A percentile compares a stretch with the other conserved stretches of the same genome.
Evolutionary conservation across 2,888 invertebrate genomes (phyloP).

Genomic region (Operophtera brumata): DNA sequence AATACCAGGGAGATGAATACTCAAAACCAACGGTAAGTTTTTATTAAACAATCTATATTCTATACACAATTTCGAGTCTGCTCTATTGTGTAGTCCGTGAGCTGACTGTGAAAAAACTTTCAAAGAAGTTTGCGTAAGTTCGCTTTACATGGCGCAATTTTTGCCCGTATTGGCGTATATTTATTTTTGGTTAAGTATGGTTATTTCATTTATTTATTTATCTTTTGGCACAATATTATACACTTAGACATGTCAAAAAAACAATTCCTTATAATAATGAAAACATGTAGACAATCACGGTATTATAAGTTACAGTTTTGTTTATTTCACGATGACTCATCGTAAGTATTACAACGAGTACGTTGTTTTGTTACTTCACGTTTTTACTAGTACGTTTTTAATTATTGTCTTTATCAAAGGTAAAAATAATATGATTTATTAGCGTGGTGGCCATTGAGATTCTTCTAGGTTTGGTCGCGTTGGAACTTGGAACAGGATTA

Average conservation of each 20-base stretch:
- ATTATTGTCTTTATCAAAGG: not conserved
- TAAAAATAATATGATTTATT: not conserved
- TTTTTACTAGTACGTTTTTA: not conserved
- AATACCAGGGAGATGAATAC: conserved; percentile 74
- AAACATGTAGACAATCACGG: too few species aligned
- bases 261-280: too few species aligned
- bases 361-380: not conserved
- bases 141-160: not conserved
- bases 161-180: not conserved
- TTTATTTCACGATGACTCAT: conserved; percentile 12
- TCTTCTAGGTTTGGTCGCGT: too few species aligned
- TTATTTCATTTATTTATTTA: too few species aligned
- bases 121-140: not conserved
- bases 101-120: not conserved
- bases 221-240: too few species aligned
- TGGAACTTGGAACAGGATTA: too few species aligned
- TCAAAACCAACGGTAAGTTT: conserved; percentile 70
- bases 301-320: not conserved
- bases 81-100: not conserved
- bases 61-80: not conserved
- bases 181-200: not conserved
- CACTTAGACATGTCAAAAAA: too few species aligned
- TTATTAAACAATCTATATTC: not conserved
- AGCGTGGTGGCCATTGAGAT: not conserved
- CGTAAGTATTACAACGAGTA: not conserved